phyloP scores from a whole-genome alignment of 2,888 invertebrate species.

The Molanna angustata region DNA sequence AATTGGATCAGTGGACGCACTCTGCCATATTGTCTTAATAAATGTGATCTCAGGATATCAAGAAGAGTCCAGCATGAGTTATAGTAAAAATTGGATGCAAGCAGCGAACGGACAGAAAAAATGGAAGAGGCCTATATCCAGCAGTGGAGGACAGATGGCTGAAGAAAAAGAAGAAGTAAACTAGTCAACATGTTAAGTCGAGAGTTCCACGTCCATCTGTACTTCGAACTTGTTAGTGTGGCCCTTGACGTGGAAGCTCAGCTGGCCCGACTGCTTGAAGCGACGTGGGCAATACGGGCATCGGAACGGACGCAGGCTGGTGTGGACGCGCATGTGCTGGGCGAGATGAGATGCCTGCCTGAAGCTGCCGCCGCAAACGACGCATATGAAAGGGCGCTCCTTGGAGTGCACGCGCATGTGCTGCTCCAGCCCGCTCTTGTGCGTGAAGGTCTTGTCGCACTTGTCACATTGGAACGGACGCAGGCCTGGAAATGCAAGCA shows the following conservation, averaged over 20 bases:
- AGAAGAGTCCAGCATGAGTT: too few relatives aligned
- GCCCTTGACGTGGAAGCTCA: constrained; percentile 48
- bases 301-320: constrained; percentile 48
- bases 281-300: constrained; percentile 46
- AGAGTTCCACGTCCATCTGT: too few relatives aligned
- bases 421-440: constrained; percentile 50
- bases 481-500: constrained; percentile 36
- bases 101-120: too few relatives aligned
- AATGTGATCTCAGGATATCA: too few relatives aligned
- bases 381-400: constrained; percentile 48
- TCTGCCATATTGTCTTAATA: too few relatives aligned
- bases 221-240: too few relatives aligned
- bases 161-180: too few relatives aligned
- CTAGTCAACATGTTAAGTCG: too few relatives aligned
- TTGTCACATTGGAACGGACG: constrained; percentile 45
- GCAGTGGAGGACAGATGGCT: too few relatives aligned
- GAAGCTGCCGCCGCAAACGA: constrained; percentile 47
- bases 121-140: too few relatives aligned
- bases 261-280: constrained; percentile 48
- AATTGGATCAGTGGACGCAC: too few relatives aligned
- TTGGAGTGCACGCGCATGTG: constrained; percentile 49
- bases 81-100: too few relatives aligned
- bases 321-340: constrained; percentile 51
- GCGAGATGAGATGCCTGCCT: constrained; percentile 48
- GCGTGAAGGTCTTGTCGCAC: constrained; percentile 49